phyloP scores from a whole-genome alignment of 2,797 vertebrate genomes.

The Decapterus maruadsi region DNA sequence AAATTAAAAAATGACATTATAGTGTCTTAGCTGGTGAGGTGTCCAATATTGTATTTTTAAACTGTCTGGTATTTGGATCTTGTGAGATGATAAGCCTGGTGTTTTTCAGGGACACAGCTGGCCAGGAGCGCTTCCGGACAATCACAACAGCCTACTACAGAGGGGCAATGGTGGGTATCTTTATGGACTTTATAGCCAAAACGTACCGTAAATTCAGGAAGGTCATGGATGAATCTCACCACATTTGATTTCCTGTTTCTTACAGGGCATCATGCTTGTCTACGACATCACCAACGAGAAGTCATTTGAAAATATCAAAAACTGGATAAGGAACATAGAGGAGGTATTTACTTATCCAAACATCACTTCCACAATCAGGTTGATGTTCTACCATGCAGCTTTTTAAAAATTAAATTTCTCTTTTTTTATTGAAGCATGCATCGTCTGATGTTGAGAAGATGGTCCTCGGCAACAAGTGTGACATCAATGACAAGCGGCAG shows the following conservation, averaged over 20 bases:
- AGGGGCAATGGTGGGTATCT: slow-evolving; percentile 93
- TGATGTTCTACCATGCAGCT: too few relatives aligned
- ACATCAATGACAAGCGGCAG: slow-evolving; percentile 97
- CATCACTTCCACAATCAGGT: background rate
- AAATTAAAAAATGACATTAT: too few relatives aligned
- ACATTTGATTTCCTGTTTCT: background rate
- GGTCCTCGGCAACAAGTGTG: slow-evolving; percentile 99
- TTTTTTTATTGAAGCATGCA: slow-evolving; percentile 88
- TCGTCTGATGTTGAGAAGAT: slow-evolving; percentile 98
- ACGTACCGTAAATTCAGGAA: background rate
- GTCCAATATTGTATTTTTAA: background rate
- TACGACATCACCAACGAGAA: slow-evolving; percentile 99
- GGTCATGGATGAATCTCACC: background rate
- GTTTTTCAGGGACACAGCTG: slow-evolving; percentile 94
- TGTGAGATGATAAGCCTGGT: background rate
- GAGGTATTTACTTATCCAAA: slow-evolving; percentile 84
- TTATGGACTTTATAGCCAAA: background rate
- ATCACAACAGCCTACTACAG: slow-evolving; percentile 99
- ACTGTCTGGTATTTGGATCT: background rate
- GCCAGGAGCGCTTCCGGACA: slow-evolving; percentile 97
- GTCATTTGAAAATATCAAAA: slow-evolving; percentile 99
- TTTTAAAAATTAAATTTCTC: background rate
- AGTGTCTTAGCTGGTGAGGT: too few relatives aligned
- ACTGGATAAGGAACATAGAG: slow-evolving; percentile 99
- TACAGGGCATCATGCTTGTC: slow-evolving; percentile 98